Evolutionary conservation across 2,797 vertebrate genomes (phyloP), one percentile per base, ranked within the genome.

Genomic region (Halcyon leucocephala): DNA sequence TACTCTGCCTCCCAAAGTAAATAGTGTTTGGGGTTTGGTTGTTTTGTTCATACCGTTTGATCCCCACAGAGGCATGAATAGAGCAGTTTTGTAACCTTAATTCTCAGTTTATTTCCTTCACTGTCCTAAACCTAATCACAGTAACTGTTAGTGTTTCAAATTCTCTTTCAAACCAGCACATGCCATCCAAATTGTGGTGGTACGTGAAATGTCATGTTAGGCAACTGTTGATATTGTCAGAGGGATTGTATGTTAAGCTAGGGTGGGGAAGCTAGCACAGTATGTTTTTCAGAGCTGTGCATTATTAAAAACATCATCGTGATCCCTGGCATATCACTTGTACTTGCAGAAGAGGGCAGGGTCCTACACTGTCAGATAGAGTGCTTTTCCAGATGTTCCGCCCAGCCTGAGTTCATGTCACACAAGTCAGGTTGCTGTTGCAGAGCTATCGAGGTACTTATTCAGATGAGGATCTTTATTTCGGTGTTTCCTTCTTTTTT

Each of bases 51-150:
- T 86, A 14, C n/a, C 33, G 20, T 90, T 95, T 91, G 73, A 73
- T 79, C 93, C 80, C 82, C 26, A 26, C 3, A 0, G 61, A 95
- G 86, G 90, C 96, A 94, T 95, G 83, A 92, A 87, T 86, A 90
- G 70, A 71, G 22, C 18, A 29, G 10, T 95, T 97, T 97, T 92
- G 92, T 95, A 91, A 97, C 91, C 89, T 94, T 95, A 41, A 67
- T 92, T 97, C 93, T 97, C 66, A 48, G 46, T 89, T 96, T 97
- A 76, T 90, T 97, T 96, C 93, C 93, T 97, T 96, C 76, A 90
- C 57, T 93, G 61, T 62, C 39, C 73, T 90, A 88, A 95, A 92
- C 57, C 48, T 90, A 83, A 88, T 93, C 88, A 78, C 20, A 52
- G 42, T 76, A 85, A 77, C 69, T 86, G 66, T 62, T 87, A 62